Percentiles rank a stretch among this genome's conserved stretches.
Conservation (phyloP, 1,140 invertebrate species). For the Pectinophora gossypiella region DNA sequence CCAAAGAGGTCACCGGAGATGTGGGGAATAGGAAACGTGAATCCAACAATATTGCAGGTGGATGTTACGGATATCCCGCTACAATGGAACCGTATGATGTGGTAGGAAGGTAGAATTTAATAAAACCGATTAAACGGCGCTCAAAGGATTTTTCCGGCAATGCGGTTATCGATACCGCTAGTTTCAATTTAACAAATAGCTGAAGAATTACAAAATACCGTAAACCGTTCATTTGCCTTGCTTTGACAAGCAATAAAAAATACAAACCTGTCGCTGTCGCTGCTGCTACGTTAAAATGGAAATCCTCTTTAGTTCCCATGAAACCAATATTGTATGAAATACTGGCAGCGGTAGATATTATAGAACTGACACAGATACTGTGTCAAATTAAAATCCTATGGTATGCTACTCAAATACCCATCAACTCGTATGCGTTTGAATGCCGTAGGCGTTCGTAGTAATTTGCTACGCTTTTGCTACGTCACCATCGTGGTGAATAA, state of each 20-base stretch:
- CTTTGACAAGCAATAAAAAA: background rate
- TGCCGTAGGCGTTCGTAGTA: no score
- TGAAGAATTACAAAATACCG: background rate
- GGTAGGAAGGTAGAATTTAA: background rate
- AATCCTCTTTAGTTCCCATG: background rate
- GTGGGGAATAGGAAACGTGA: background rate
- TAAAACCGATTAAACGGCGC: background rate
- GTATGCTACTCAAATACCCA: background rate
- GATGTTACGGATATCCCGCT: background rate
- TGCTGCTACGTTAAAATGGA: no score
- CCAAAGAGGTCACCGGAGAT: background rate
- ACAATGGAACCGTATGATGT: background rate
- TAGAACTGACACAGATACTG: background rate
- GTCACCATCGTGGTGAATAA: no score
- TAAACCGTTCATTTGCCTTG: background rate
- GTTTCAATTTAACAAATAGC: background rate
- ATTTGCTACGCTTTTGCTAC: no score
- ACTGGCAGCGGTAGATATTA: background rate
- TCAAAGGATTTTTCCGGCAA: background rate
- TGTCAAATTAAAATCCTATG: background rate
- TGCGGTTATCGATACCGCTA: background rate
- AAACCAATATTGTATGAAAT: background rate
- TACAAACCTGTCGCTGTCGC: no score
- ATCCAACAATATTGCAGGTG: background rate
- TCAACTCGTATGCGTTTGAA: background rate